Conservation (phyloP, 2,797 vertebrate genomes). For the Chrosomus eos region DNA sequence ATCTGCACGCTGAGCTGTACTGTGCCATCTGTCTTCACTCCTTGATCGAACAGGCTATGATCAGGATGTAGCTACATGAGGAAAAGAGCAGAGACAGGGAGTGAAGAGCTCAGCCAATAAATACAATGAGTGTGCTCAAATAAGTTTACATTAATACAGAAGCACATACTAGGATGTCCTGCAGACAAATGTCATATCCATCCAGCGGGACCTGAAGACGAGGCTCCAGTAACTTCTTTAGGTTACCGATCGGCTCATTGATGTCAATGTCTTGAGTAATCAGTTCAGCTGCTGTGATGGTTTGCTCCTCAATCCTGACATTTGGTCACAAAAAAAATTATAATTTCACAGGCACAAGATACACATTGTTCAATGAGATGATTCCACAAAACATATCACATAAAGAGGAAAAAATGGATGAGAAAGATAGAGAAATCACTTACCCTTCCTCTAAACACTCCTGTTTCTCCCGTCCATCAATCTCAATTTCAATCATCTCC, state of each 20-base stretch:
- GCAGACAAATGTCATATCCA: conserved; percentile 94
- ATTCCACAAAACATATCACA: not conserved
- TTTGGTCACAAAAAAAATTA: not conserved
- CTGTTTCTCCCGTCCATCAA: conserved; percentile 91
- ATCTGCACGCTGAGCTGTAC: conserved; percentile 98
- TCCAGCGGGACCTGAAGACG: conserved; percentile 93
- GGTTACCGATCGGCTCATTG: conserved; percentile 95
- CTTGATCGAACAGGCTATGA: conserved; percentile 97
- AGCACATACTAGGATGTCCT: conserved; percentile 92
- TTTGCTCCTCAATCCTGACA: conserved; percentile 91
- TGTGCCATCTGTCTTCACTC: conserved; percentile 99
- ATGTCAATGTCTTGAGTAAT: conserved; percentile 98
- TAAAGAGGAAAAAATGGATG: not conserved
- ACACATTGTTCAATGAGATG: not conserved
- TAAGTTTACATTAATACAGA: not conserved
- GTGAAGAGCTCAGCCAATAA: not conserved
- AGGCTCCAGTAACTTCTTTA: conserved; percentile 96
- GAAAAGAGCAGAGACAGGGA: not conserved
- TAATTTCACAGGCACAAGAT: not conserved
- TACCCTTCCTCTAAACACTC: conserved; percentile 83
- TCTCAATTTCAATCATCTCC: conserved; percentile 99
- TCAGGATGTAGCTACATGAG: conserved; percentile 89
- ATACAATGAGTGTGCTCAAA: conserved; percentile 12
- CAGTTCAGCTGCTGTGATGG: conserved; percentile 91
- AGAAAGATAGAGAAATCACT: conserved; percentile 41